Evolutionary conservation across 2,113 vertebrate species (phyloP).

Genomic region (Rafetus swinhoei): DNA sequence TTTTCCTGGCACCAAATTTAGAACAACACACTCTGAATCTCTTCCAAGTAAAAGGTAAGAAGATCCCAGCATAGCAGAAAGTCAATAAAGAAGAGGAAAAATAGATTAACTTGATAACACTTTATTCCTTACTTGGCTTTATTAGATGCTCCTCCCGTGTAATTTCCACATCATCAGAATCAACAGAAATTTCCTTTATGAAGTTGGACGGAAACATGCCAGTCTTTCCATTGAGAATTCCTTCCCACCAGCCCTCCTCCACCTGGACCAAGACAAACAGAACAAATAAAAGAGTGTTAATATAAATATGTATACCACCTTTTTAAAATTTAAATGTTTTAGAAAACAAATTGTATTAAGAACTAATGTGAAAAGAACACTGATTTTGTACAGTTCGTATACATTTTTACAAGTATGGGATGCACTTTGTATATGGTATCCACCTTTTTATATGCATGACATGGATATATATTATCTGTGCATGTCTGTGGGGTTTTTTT

Average conservation of each 20-base stretch:
- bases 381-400: background rate
- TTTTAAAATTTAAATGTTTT: background rate
- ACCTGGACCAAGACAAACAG: slow-evolving; percentile 81
- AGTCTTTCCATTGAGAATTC: slow-evolving; percentile 90
- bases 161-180: slow-evolving; percentile 82
- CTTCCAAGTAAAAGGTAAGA: slow-evolving; percentile 10
- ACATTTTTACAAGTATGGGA: background rate
- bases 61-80: background rate
- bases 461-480: background rate
- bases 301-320: background rate
- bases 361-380: background rate
- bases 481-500: background rate
- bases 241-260: slow-evolving; percentile 99
- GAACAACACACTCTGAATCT: background rate
- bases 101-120: background rate
- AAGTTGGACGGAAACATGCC: slow-evolving; percentile 99
- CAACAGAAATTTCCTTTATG: slow-evolving; percentile 88
- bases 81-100: background rate
- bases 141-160: slow-evolving; percentile 89
- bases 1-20: background rate
- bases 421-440: background rate
- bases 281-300: background rate
- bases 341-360: background rate
- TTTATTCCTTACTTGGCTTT: slow-evolving; percentile 87
- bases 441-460: background rate